phyloP scores from a whole-genome alignment of 1,140 invertebrate genomes.

The Lasaia peninsularis region DNA sequence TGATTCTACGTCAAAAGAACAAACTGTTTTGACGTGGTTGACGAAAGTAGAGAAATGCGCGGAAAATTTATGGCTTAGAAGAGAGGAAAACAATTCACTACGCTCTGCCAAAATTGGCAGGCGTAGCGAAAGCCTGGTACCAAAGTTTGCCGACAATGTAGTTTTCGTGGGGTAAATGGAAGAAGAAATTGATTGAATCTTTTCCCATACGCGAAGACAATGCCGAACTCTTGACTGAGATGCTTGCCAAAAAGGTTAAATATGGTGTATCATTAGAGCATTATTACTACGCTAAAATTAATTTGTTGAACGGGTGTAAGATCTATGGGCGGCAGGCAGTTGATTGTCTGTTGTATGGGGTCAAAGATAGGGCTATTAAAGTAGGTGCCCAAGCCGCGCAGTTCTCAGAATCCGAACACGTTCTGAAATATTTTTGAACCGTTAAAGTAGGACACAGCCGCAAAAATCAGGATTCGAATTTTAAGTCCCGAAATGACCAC shows the following conservation, averaged over 20 bases:
- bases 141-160: constrained; percentile 33
- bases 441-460: constrained; percentile 17
- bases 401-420: constrained; percentile 20
- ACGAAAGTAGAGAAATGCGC: constrained; percentile 1
- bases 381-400: constrained; percentile 25
- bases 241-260: not conserved
- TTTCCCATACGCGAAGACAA: not conserved
- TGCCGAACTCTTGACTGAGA: not conserved
- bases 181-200: not conserved
- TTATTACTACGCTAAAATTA: not conserved
- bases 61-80: not conserved
- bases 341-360: not conserved
- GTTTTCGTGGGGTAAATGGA: constrained; percentile 32
- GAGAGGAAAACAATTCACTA: constrained; percentile 1
- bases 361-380: constrained; percentile 20
- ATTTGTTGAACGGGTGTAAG: not conserved
- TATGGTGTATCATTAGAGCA: not conserved
- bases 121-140: constrained; percentile 43
- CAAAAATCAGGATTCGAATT: not conserved
- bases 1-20: not conserved
- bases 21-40: not conserved
- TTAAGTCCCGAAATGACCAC: not conserved
- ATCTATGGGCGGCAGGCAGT: not conserved
- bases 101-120: not conserved
- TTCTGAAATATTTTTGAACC: constrained; percentile 17